Evolutionary conservation across 2,888 invertebrate genomes (phyloP).

Genomic region (Polyommatus icarus): DNA sequence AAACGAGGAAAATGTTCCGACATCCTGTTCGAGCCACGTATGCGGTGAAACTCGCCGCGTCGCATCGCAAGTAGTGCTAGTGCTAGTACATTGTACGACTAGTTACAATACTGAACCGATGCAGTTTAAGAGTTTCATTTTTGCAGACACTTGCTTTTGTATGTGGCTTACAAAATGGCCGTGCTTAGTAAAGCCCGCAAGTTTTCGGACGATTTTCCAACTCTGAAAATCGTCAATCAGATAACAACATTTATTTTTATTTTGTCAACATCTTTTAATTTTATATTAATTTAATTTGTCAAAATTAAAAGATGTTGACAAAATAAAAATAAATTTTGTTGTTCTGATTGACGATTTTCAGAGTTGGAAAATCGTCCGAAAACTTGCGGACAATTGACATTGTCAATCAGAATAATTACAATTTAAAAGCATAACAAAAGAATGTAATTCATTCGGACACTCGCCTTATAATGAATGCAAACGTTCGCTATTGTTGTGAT

Average conservation of each 20-base stretch:
- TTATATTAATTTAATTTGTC: too few species aligned
- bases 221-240: too few species aligned
- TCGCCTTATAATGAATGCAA: not conserved
- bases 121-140: slow-evolving; percentile 6
- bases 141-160: not conserved
- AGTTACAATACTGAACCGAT: not conserved
- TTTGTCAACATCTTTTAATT: too few species aligned
- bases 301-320: too few species aligned
- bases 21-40: slow-evolving; percentile 64
- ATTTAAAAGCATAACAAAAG: not conserved
- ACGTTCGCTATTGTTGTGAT: not conserved
- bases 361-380: too few species aligned
- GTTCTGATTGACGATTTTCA: too few species aligned
- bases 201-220: not conserved
- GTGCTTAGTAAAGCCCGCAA: not conserved
- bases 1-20: slow-evolving; percentile 65
- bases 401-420: too few species aligned
- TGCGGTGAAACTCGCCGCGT: slow-evolving; percentile 40
- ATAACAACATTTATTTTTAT: too few species aligned
- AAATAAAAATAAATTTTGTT: too few species aligned
- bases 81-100: not conserved
- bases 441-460: not conserved
- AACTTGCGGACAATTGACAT: too few species aligned
- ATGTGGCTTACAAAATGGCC: not conserved
- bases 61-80: not conserved